Percentiles rank a stretch among this genome's conserved stretches.
Conservation (phyloP, 2,888 invertebrate genomes). For the Noctua pronuba region DNA sequence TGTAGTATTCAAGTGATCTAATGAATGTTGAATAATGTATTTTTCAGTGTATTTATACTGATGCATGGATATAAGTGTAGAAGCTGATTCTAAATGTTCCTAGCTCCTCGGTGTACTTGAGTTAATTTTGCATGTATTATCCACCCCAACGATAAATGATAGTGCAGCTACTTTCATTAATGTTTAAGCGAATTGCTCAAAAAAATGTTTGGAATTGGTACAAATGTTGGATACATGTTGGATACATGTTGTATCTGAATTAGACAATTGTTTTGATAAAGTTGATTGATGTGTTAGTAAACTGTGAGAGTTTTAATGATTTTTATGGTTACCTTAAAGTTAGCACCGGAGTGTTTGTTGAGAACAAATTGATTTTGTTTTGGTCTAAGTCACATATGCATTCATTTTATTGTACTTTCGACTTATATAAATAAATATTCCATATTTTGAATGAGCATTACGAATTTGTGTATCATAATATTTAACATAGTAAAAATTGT, state of each 20-base stretch:
- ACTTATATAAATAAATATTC: conserved; percentile 31
- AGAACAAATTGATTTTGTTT: conserved; percentile 81
- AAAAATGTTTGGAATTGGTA: conserved; percentile 77
- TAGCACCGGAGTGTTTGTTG: conserved; percentile 74
- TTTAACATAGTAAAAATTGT: conserved; percentile 43
- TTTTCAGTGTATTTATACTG: conserved; percentile 83
- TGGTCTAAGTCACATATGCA: conserved; percentile 83
- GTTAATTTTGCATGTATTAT: conserved; percentile 78
- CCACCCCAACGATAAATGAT: conserved; percentile 67
- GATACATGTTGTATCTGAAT: conserved; percentile 69
- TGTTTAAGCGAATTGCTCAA: conserved; percentile 82
- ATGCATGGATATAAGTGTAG: conserved; percentile 75
- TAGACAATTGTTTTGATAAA: conserved; percentile 59
- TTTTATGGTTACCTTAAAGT: conserved; percentile 81
- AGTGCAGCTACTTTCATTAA: conserved; percentile 72
- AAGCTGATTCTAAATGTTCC: conserved; percentile 82
- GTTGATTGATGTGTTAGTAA: conserved; percentile 63
- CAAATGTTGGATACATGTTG: conserved; percentile 72
- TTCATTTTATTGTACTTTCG: conserved; percentile 35
- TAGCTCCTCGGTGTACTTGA: conserved; percentile 79
- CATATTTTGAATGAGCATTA: conserved; percentile 30
- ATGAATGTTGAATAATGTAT: conserved; percentile 79
- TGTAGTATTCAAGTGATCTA: conserved; percentile 79
- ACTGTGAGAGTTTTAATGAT: conserved; percentile 71
- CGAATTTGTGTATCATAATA: conserved; percentile 37